Percentiles rank a stretch among this genome's conserved stretches.
These are phyloP conservation scores for Caenorhabditis uteleia DNA, from an alignment of 2,888 invertebrate genomes.

Conservation along the genomic window DNA sequence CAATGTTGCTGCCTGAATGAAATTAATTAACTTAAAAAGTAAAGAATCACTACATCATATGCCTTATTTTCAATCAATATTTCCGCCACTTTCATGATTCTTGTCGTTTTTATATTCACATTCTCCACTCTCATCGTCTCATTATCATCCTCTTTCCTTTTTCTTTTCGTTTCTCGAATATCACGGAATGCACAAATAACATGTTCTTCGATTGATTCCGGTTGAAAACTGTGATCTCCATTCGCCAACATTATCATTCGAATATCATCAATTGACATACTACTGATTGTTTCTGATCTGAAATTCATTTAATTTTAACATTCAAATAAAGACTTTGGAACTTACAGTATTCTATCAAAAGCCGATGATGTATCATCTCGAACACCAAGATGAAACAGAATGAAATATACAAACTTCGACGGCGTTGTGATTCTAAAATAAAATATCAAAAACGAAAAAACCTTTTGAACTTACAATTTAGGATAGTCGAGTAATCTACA, in stretches of 20 bases:
- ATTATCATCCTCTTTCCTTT: background rate
- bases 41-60: background rate
- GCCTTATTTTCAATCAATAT: no score
- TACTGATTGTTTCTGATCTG: no score
- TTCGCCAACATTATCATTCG: background rate
- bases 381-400: conserved; percentile 14
- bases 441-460: background rate
- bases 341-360: no score
- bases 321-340: no score
- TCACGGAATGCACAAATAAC: no score
- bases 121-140: background rate
- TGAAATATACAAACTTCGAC: conserved; percentile 14
- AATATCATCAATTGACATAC: no score
- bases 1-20: conserved; percentile 8
- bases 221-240: conserved; percentile 1
- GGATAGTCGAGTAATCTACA: conserved; percentile 20
- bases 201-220: no score
- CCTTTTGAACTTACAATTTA: conserved; percentile 8
- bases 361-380: no score
- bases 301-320: no score
- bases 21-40: background rate
- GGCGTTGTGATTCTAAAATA: conserved; percentile 10
- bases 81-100: no score
- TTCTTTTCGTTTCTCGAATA: no score
- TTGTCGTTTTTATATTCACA: no score